Evolutionary conservation across 2,888 invertebrate genomes (phyloP), one percentile per base, ranked within the genome.

Genomic region (Cremastobaeus sp.): DNA sequence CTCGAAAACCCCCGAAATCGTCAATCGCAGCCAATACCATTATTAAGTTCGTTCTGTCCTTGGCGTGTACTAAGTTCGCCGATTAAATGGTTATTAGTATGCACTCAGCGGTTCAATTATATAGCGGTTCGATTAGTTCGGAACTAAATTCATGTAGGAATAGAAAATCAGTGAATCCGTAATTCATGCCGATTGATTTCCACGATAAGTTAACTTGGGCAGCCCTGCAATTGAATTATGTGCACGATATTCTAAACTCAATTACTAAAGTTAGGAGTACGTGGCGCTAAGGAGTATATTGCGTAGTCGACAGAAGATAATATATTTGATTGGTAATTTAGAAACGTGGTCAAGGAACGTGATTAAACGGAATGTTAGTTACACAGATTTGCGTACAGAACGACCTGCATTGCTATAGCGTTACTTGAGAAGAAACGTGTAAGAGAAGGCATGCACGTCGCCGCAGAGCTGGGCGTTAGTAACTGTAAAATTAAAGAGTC

Each of bases 161-260:
- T 54, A 17, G 34, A 59, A 65, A 66, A 71, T 59, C 54, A 64
- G 20, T 52, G 57, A 43, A 45, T 71, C 50, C 35, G 52, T 55
- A 65, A 69, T 64, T 59, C 59, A 54, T 50, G 64, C 43, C 60
- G 74, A 74, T 69, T 65, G 60, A 69, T 70, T 70, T 48, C 39
- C 30, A 11, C 48, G 60, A 65, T 35, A 69, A 74, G 43, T 55
- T n/a, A n/a, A n/a, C n/a, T n/a, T 60, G 43, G 18, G 45, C 18
- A 35, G 32, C 28, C 37, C 41, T 41, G 60, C 37, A 54, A 72
- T 66, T 60, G 55, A 65, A 73, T 73, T 60, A 47, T 47, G 35
- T 25, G 15, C 32, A 41, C 54, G 66, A 60, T 62, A 60, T 73
- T 66, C 66, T 48, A 57, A 73, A 73, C 48, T 68, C 43, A n/a